A percentile compares a stretch with the other conserved stretches of the same genome.
phyloP scores from a whole-genome alignment of 37 sponge, comb jelly and placozoan genomes.

The Petrosia ficiformis region DNA sequence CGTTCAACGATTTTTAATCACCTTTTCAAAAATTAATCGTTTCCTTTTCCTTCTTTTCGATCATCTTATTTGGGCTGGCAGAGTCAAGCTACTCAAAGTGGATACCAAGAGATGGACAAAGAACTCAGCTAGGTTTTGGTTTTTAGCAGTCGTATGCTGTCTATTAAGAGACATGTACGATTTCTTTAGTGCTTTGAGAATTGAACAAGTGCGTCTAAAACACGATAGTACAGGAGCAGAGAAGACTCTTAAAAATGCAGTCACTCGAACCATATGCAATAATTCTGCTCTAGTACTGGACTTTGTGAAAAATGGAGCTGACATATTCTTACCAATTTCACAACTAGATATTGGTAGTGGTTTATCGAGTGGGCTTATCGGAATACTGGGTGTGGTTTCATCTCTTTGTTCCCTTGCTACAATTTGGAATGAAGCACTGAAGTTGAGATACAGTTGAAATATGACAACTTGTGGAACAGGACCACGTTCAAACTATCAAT shows the following conservation, averaged over 20 bases:
- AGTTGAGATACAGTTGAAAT: slow-evolving; percentile 59
- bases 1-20: slow-evolving; percentile 43
- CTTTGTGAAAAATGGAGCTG: slow-evolving; percentile 56
- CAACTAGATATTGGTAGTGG: slow-evolving; percentile 21
- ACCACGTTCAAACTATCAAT: too few relatives aligned
- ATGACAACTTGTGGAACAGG: too few relatives aligned
- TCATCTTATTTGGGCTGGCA: slow-evolving; percentile 67
- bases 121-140: slow-evolving; percentile 59
- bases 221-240: slow-evolving; percentile 10
- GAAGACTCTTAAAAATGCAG: background rate
- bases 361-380: slow-evolving; percentile 61
- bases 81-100: slow-evolving; percentile 43
- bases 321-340: slow-evolving; percentile 58
- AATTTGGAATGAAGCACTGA: slow-evolving; percentile 48
- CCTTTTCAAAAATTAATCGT: slow-evolving; percentile 55
- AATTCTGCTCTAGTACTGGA: slow-evolving; percentile 59
- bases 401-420: slow-evolving; percentile 48
- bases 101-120: slow-evolving; percentile 44
- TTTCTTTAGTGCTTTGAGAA: slow-evolving; percentile 19
- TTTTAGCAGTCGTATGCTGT: slow-evolving; percentile 39
- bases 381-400: slow-evolving; percentile 63
- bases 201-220: slow-evolving; percentile 30
- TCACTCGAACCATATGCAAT: slow-evolving; percentile 10
- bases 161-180: slow-evolving; percentile 59
- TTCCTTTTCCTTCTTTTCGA: slow-evolving; percentile 76